Evolutionary conservation across 1,140 invertebrate genomes (phyloP).

Genomic region (Saccostrea cuccullata): DNA sequence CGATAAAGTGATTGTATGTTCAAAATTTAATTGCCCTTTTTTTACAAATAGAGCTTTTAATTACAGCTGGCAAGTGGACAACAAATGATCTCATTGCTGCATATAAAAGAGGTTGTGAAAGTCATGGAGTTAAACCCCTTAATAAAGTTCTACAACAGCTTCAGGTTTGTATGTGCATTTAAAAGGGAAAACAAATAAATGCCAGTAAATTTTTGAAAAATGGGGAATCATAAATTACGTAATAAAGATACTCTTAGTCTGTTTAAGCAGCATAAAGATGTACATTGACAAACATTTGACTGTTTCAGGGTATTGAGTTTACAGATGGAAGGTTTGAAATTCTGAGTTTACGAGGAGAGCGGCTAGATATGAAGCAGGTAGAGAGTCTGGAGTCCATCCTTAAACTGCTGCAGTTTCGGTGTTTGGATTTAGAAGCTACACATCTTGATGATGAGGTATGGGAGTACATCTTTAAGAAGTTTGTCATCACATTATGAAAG

Average conservation of each 20-base stretch:
- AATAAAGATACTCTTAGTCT: too few species aligned
- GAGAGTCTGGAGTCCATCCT: slow-evolving; percentile 89
- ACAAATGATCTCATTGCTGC: slow-evolving; percentile 84
- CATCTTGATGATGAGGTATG: slow-evolving; percentile 86
- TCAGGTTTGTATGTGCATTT: slow-evolving; percentile 78
- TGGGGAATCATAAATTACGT: too few species aligned
- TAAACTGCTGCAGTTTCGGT: slow-evolving; percentile 86
- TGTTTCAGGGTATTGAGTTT: slow-evolving; percentile 68
- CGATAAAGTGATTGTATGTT: not conserved
- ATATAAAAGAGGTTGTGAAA: slow-evolving; percentile 86
- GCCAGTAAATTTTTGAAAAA: too few species aligned
- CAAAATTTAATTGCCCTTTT: not conserved
- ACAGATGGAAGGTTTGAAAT: slow-evolving; percentile 71
- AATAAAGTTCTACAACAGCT: slow-evolving; percentile 86
- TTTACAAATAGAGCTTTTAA: slow-evolving; percentile 50
- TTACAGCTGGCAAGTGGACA: slow-evolving; percentile 80
- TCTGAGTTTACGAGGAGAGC: slow-evolving; percentile 77
- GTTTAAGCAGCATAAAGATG: too few species aligned
- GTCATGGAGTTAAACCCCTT: slow-evolving; percentile 85
- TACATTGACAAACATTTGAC: not conserved
- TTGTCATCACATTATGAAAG: not conserved
- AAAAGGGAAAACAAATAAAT: not conserved
- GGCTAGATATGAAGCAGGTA: slow-evolving; percentile 82
- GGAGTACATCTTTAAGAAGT: not conserved
- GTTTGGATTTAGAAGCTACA: slow-evolving; percentile 84